These are phyloP conservation scores for Stegophylla sp. DNA, from an alignment of 2,888 invertebrate species.

Conservation along the genomic window DNA sequence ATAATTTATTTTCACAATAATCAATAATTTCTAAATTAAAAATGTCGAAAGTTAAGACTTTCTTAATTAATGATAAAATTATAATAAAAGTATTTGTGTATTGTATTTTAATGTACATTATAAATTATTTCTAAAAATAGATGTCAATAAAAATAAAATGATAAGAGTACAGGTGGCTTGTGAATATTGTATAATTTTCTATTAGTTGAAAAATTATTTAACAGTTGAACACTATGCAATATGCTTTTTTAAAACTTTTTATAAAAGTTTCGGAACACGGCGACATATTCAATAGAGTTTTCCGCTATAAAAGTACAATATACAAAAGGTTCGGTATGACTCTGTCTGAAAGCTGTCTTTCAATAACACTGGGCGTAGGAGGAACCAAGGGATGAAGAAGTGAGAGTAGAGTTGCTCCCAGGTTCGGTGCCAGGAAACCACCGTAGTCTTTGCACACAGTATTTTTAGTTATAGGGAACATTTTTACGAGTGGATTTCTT, in stretches of 20 bases:
- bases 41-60: too few relatives aligned
- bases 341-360: slow-evolving; percentile 17
- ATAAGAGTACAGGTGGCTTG: too few relatives aligned
- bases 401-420: slow-evolving; percentile 33
- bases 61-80: too few relatives aligned
- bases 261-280: background rate
- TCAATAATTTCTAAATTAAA: too few relatives aligned
- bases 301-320: slow-evolving; percentile 24
- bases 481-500: slow-evolving; percentile 24
- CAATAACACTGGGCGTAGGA: slow-evolving; percentile 11
- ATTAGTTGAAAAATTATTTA: background rate
- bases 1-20: too few relatives aligned
- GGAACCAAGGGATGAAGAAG: background rate
- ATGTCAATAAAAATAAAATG: background rate
- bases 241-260: background rate
- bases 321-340: slow-evolving; percentile 12
- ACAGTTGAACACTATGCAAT: background rate
- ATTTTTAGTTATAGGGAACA: slow-evolving; percentile 40
- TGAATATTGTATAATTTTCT: background rate
- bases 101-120: too few relatives aligned
- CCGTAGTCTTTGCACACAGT: slow-evolving; percentile 3
- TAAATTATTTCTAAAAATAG: too few relatives aligned
- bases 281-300: slow-evolving; percentile 32
- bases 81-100: too few relatives aligned
- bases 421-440: slow-evolving; percentile 29